These are phyloP conservation scores for Larimichthys polyactis DNA, from an alignment of 2,113 vertebrate genomes.

Conservation along the genomic window DNA sequence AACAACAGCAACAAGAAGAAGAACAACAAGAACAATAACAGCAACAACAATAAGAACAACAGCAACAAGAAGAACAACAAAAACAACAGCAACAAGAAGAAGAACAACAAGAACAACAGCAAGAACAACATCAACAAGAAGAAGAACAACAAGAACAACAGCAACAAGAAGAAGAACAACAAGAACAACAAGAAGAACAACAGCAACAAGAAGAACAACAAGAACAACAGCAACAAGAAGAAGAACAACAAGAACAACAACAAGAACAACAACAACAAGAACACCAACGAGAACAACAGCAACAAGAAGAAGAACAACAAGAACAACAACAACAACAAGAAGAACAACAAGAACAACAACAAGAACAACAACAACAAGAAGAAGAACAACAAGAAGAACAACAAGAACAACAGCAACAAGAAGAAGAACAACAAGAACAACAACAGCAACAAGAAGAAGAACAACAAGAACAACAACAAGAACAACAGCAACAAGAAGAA, in stretches of 20 bases:
- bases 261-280: too few species aligned
- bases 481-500: not conserved
- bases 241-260: constrained; percentile 22
- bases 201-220: not conserved
- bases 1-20: constrained; percentile 6
- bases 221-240: too few species aligned
- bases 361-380: constrained; percentile 7
- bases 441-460: too few species aligned
- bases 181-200: not conserved
- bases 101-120: too few species aligned
- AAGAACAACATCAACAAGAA: too few species aligned
- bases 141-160: too few species aligned
- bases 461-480: too few species aligned
- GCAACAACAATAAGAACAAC: constrained; percentile 27
- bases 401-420: constrained; percentile 10
- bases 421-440: too few species aligned
- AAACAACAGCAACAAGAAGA: not conserved
- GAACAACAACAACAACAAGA: not conserved
- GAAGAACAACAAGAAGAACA: not conserved
- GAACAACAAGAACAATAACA: constrained; percentile 5
- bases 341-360: not conserved
- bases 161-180: too few species aligned
- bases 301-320: not conserved
- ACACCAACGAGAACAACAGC: not conserved
- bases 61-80: constrained; percentile 6